Percentiles rank a stretch among this genome's conserved stretches.
Conservation (phyloP, 37 sponge, comb jelly and placozoan species). For the Chondrosia reniformis region DNA sequence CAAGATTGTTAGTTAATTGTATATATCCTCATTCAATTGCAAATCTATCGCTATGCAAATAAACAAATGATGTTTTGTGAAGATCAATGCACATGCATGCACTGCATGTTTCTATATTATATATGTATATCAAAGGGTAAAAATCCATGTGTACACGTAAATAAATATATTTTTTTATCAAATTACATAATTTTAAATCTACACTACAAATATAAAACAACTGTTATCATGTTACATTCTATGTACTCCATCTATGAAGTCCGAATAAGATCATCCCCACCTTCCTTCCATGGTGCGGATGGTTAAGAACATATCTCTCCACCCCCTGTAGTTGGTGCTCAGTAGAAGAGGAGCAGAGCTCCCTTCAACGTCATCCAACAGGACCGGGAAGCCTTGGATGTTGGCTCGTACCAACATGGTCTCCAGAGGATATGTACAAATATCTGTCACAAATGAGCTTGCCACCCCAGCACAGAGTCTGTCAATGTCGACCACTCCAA, state of each 20-base stretch:
- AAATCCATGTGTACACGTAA: no score
- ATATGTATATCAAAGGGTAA: no score
- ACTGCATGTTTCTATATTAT: no score
- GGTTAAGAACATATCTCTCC: constrained; percentile 33
- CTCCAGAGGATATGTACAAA: constrained; percentile 54
- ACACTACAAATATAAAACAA: no score
- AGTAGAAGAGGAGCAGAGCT: constrained; percentile 39
- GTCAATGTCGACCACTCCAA: constrained; percentile 6
- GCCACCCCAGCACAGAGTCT: constrained; percentile 33
- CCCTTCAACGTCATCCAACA: constrained; percentile 69
- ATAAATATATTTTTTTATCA: no score
- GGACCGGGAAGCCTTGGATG: constrained; percentile 71
- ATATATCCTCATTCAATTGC: no score
- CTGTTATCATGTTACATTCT: no score
- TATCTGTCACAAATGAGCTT: constrained; percentile 40
- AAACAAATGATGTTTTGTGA: no score
- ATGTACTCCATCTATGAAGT: constrained; percentile 40
- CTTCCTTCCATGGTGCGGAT: constrained; percentile 58
- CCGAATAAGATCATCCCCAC: constrained; percentile 49
- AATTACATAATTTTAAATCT: no score
- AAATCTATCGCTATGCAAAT: no score
- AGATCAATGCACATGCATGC: no score
- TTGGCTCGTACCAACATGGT: constrained; percentile 57
- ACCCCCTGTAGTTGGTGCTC: constrained; percentile 43
- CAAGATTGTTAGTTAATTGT: no score